Conservation (phyloP, 1,140 invertebrate genomes). For the Euura lappo region DNA sequence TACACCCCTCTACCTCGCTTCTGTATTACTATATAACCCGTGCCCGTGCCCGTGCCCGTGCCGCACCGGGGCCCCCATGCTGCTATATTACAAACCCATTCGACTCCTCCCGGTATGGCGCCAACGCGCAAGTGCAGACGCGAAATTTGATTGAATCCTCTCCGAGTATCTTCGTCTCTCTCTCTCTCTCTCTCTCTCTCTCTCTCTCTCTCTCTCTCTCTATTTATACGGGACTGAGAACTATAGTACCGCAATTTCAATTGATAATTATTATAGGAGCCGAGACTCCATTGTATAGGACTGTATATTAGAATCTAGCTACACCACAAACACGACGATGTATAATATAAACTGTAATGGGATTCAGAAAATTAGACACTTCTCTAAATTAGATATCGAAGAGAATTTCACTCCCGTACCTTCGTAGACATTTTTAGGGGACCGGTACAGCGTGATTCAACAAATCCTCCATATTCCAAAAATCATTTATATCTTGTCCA, state of each 20-base stretch:
- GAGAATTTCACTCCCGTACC: no score
- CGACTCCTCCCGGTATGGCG: background rate
- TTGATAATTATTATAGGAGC: background rate
- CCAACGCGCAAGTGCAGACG: background rate
- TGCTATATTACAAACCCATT: background rate
- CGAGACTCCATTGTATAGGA: no score
- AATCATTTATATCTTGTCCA: no score
- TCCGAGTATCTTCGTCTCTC: background rate
- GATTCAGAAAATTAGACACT: no score
- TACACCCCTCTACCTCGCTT: background rate
- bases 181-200: background rate
- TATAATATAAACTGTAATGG: no score
- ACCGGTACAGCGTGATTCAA: no score
- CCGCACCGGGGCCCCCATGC: no score
- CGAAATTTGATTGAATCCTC: background rate
- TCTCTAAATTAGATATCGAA: no score
- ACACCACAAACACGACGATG: no score
- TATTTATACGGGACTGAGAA: background rate
- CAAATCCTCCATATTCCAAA: no score
- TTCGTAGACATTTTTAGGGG: no score
- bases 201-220: background rate
- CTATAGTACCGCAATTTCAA: background rate
- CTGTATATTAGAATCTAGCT: no score
- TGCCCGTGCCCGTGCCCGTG: background rate
- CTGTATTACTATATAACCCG: slow-evolving; percentile 11